phyloP scores from a whole-genome alignment of 2,113 vertebrate species.

The Oryctolagus cuniculus region mOryCun1.1 NC_091436.1:96602001-96602500 shows the following conservation, averaged over 20 bases:
- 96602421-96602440: slow-evolving; percentile 48
- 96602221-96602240: neutral
- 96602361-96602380: slow-evolving; percentile 25
- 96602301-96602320: neutral
- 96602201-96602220: slow-evolving; percentile 6
- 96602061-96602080: slow-evolving; percentile 57
- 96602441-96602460: slow-evolving; percentile 9
- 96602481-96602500: slow-evolving; percentile 5
- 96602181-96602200: neutral
- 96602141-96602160: neutral
- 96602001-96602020: slow-evolving; percentile 8
- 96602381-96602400: slow-evolving; percentile 58
- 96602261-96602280: slow-evolving; percentile 1
- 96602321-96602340: neutral
- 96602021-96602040: neutral
- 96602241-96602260: slow-evolving; percentile 20
- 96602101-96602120: slow-evolving; percentile 30
- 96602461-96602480: neutral
- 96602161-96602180: slow-evolving; percentile 36
- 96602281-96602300: slow-evolving; percentile 22
- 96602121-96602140: neutral
- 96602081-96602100: slow-evolving; percentile 5
- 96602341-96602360: slow-evolving; percentile 23
- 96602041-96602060: neutral
- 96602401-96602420: slow-evolving; percentile 1